A percentile compares a stretch with the other conserved stretches of the same genome.
Conservation (phyloP, 2,113 vertebrate species). For the Sylvia atricapilla region DNA sequence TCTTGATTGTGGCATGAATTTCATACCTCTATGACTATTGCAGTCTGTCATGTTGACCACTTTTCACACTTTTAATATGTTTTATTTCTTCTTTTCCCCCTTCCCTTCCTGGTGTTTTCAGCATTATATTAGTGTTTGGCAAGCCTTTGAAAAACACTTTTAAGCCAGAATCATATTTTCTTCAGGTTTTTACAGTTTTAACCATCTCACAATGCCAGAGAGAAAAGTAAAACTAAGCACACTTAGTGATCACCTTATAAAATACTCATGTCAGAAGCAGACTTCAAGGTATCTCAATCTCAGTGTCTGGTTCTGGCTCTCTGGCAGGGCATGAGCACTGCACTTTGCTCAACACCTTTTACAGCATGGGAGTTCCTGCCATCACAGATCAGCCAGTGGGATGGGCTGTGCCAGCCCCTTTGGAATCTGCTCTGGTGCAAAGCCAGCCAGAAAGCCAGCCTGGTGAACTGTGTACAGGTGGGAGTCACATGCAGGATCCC, state of each 20-base stretch:
- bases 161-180: not conserved
- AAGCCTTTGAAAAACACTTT: not conserved
- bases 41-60: not conserved
- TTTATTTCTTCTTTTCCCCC: not conserved
- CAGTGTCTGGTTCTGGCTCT: not conserved
- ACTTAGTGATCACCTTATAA: not conserved
- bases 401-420: not conserved
- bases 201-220: not conserved
- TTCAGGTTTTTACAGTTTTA: not conserved
- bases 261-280: not conserved
- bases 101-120: not conserved
- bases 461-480: not conserved
- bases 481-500: rapidly evolving
- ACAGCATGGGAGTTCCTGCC: rapidly evolving
- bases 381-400: not conserved
- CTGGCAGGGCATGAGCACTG: not conserved
- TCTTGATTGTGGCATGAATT: not conserved
- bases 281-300: not conserved
- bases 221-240: not conserved
- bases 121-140: not conserved
- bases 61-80: not conserved
- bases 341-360: not conserved
- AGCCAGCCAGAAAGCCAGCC: not conserved
- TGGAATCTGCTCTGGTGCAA: not conserved
- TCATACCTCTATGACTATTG: not conserved